Base-by-base conservation (phyloP, 2,888 invertebrate species). In the Osmoderma eremita region DNA sequence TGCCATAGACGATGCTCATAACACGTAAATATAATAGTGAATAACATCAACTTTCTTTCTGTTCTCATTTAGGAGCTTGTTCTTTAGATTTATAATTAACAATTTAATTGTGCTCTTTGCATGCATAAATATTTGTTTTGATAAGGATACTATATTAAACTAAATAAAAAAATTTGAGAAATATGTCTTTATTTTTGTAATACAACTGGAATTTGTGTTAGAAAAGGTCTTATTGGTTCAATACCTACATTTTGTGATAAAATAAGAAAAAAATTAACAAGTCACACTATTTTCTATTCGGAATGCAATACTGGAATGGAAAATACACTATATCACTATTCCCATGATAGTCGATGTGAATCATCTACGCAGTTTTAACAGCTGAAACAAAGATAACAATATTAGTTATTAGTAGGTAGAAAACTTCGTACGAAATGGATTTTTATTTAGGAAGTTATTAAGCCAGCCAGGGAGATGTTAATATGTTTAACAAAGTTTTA, bases 401-500 rank as follows among this genome's bases (percentile, higher is more conserved):
- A 56, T 39, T 41, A 41, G 45, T 61, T 45, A 45, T 36, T 24
- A 10, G 45, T 30, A 45, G 5, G 30, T 15, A 20, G 12, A 17
- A 12, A 12, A 48, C 6, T 20, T 48, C 18, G 20, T 30, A 10
- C 3, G 24, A 24, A 4, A 24, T 24, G 24, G 42, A 24, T 42
- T 39, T 58, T 30, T 42, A 42, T 58, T 30, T 30, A 41, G 41
- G 58, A 48, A 61, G n/a, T 22, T 24, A 61, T 45, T 36, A 30
- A 61, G 30, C 12, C 36, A 61, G 30, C 12, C 36, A 24, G 30
- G 45, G 15, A 17, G 42, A 65, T 56, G 65, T 56, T 65, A 65
- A 65, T 65, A 54, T 48, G 53, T 56, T 54, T 45, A 53, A 49
- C 65, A 65, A 65, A 65, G 51, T 56, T 54, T 65, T 53, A 54